These are phyloP conservation scores for Hypercompe scribonia DNA, from an alignment of 2,888 invertebrate species.

Conservation along the genomic window DNA sequence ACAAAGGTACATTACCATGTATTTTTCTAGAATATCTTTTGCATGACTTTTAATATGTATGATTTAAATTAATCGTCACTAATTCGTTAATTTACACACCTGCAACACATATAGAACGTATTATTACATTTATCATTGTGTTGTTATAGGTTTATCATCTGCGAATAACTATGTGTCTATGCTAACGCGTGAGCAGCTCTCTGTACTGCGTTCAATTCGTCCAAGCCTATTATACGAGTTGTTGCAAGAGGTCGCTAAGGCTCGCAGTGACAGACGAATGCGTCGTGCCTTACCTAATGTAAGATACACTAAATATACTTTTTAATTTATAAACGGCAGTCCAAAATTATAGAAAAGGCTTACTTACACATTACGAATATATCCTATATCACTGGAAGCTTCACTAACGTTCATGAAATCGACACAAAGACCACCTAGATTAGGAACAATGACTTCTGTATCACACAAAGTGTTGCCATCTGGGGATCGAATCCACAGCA, in stretches of 20 bases:
- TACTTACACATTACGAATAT: no score
- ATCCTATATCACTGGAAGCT: no score
- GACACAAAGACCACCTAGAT: background rate
- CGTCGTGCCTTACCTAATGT: constrained; percentile 76
- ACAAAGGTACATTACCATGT: no score
- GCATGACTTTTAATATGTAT: background rate
- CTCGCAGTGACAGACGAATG: constrained; percentile 74
- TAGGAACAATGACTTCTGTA: background rate
- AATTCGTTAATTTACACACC: background rate
- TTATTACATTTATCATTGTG: background rate
- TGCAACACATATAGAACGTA: background rate
- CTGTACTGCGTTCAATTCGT: constrained; percentile 74
- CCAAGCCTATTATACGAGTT: constrained; percentile 78
- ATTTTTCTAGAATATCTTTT: background rate
- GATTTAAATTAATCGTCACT: background rate
- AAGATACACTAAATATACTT: constrained; percentile 1
- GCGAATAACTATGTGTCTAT: constrained; percentile 80
- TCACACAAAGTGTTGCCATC: no score
- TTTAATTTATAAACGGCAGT: background rate
- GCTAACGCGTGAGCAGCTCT: constrained; percentile 77
- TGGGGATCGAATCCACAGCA: no score
- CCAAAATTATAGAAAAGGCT: no score
- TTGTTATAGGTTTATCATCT: constrained; percentile 68
- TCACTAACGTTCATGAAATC: background rate
- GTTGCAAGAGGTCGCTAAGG: constrained; percentile 75